A percentile compares a stretch with the other conserved stretches of the same genome.
Conservation (phyloP, 2,113 vertebrate genomes). For the Ceratotherium simum region DNA sequence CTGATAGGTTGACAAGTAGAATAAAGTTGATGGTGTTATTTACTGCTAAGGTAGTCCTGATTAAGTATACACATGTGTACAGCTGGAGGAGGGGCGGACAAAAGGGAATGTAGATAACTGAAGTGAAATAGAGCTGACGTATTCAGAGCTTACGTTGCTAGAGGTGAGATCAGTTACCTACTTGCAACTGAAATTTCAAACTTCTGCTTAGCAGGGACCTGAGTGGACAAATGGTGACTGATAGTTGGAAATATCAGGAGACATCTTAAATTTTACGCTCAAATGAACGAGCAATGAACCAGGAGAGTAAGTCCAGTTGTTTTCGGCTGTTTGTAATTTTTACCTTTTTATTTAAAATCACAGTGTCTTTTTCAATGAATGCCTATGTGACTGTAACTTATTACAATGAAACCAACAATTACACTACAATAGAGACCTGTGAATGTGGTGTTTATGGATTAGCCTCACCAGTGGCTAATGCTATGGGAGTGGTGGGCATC, state of each 20-base stretch:
- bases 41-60: conserved; percentile 24
- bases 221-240: background rate
- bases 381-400: conserved; percentile 83
- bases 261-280: conserved; percentile 40
- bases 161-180: conserved; percentile 84
- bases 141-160: conserved; percentile 76
- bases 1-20: conserved; percentile 62
- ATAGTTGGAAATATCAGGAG: conserved; percentile 56
- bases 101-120: conserved; percentile 68
- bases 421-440: conserved; percentile 70
- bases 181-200: conserved; percentile 85
- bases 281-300: conserved; percentile 82
- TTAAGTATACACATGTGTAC: conserved; percentile 36
- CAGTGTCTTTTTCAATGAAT: conserved; percentile 46
- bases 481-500: conserved; percentile 83
- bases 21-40: conserved; percentile 73
- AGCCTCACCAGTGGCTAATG: conserved; percentile 79
- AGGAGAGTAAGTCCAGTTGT: background rate
- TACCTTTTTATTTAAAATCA: conserved; percentile 55
- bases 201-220: conserved; percentile 62
- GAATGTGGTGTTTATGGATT: conserved; percentile 85
- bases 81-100: background rate
- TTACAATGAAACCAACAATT: conserved; percentile 78
- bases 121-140: conserved; percentile 80
- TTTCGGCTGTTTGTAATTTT: conserved; percentile 65